A percentile compares a stretch with the other conserved stretches of the same genome.
These are phyloP conservation scores for Hipparchia semele DNA, from an alignment of 2,888 invertebrate genomes.

Conservation along the genomic window DNA sequence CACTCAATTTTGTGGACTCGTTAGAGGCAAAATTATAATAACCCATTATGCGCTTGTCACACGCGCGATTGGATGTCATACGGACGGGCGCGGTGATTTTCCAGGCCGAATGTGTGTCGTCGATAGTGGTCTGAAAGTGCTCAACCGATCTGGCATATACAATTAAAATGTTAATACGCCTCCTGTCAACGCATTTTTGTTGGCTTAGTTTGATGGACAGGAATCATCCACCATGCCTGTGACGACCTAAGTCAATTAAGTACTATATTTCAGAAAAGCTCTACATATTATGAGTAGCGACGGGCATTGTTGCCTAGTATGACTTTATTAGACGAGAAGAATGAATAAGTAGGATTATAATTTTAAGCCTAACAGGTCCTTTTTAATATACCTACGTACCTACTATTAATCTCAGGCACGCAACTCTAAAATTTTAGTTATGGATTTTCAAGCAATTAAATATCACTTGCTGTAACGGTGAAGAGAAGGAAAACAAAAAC, in stretches of 20 bases:
- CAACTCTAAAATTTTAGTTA: no score
- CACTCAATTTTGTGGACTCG: constrained; percentile 59
- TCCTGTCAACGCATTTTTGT: constrained; percentile 43
- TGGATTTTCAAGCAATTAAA: no score
- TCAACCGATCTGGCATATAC: constrained; percentile 45
- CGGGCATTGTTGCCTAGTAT: background rate
- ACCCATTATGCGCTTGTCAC: constrained; percentile 73
- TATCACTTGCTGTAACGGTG: no score
- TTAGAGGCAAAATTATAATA: constrained; percentile 68
- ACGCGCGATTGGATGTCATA: constrained; percentile 66
- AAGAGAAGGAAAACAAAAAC: no score
- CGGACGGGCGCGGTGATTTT: constrained; percentile 58
- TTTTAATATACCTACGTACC: no score
- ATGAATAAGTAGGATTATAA: no score
- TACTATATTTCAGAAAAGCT: constrained; percentile 6
- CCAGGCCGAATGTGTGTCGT: constrained; percentile 44
- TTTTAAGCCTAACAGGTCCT: no score
- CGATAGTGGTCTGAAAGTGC: constrained; percentile 37
- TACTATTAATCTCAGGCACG: no score
- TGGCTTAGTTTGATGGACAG: constrained; percentile 16
- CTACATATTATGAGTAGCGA: no score
- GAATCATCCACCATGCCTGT: background rate
- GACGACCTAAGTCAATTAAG: background rate
- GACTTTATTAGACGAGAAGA: background rate
- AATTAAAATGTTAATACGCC: constrained; percentile 50